Evolutionary conservation across 2,888 invertebrate species (phyloP).

Genomic region (Phengaris arion): DNA sequence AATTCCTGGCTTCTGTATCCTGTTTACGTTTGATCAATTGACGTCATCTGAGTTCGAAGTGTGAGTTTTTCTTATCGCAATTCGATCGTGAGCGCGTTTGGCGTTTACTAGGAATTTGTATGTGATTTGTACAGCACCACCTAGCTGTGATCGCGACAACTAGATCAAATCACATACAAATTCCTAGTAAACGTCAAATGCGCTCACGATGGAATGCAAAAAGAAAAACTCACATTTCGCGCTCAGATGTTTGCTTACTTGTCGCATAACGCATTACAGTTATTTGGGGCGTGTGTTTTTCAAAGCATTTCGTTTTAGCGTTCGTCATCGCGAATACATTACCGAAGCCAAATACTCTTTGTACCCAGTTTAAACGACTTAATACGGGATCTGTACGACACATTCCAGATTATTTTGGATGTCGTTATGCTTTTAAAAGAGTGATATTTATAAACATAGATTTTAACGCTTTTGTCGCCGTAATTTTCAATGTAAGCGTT

Average conservation of each 20-base stretch:
- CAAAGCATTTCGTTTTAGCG: conserved; percentile 46
- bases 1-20: conserved; percentile 2
- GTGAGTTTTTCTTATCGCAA: no score
- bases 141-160: no score
- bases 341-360: conserved; percentile 21
- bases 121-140: no score
- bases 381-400: neutral
- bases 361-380: neutral
- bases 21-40: conserved; percentile 24
- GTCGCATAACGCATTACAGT: conserved; percentile 39
- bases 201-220: no score
- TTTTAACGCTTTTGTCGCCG: neutral
- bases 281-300: conserved; percentile 60
- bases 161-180: no score
- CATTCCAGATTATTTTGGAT: conserved; percentile 20
- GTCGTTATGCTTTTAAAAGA: neutral
- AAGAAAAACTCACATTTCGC: no score
- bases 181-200: no score
- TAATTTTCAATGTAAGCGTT: neutral
- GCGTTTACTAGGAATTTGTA: no score
- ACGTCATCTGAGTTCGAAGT: neutral
- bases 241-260: conserved; percentile 2
- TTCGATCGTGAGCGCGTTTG: no score
- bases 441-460: neutral
- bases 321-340: conserved; percentile 30